Evolutionary conservation across 2,888 invertebrate species (phyloP).

Genomic region (Drosophila birchii): DNA sequence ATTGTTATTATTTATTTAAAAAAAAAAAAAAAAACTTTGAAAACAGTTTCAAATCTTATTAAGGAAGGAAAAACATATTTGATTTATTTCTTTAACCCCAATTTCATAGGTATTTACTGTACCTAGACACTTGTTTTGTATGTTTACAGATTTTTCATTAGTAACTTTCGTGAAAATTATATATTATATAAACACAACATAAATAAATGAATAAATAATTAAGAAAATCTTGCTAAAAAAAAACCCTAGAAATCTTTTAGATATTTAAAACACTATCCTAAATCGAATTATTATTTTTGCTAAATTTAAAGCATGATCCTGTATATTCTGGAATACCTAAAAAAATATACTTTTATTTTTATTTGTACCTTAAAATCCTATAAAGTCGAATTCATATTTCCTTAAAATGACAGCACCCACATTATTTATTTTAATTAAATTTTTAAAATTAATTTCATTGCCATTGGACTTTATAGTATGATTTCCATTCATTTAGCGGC

Average conservation of each 20-base stretch:
- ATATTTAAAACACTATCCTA: not conserved
- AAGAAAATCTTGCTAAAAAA: not conserved
- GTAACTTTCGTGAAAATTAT: no score
- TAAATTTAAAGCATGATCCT: no score
- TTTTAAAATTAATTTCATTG: slow-evolving; percentile 29
- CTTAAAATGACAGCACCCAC: slow-evolving; percentile 28
- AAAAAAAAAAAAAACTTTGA: not conserved
- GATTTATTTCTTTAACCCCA: not conserved
- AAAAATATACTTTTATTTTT: not conserved
- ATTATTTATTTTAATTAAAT: slow-evolving; percentile 23
- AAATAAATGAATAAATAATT: not conserved
- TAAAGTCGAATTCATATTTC: not conserved
- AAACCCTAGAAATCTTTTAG: not conserved
- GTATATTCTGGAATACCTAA: not conserved
- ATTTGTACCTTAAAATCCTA: not conserved
- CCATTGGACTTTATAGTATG: slow-evolving; percentile 48
- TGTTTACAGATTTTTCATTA: no score
- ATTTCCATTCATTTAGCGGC: slow-evolving; percentile 74
- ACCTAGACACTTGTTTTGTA: no score
- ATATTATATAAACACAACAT: not conserved
- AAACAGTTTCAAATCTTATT: not conserved
- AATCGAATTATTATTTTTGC: not conserved
- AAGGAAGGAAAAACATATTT: not conserved
- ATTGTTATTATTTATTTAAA: not conserved
- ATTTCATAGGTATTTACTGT: no score